Evolutionary conservation across 2,888 invertebrate species (phyloP), one percentile per base, ranked within the genome.

Genomic region (Allophyes oxyacanthae): DNA sequence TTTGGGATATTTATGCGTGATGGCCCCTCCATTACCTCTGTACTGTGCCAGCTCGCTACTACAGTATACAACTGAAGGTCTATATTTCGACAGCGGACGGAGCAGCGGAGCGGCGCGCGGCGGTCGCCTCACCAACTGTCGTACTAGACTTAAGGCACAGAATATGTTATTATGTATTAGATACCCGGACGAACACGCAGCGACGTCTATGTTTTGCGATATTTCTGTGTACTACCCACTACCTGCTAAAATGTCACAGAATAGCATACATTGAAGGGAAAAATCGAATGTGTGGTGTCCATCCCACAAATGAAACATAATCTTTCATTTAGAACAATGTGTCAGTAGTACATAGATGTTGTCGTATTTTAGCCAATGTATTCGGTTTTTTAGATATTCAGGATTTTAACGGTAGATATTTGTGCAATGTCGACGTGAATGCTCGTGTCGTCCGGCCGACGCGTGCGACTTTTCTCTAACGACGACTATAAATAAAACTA

Each of bases 71-170:
- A 75, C 56, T 67, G 68, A 68, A 46, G 57, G 14, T 51, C 28
- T 72, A 52, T 74, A 50, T 59, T 62, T 65, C 69, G 72, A 65
- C 76, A 74, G 73, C 72, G 49, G 67, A 52, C 65, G 66, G 58
- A 58, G 57, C 76, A 69, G 58, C 60, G 57, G 53, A 51, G 57
- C 54, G 56, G 15, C 45, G 30, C 30, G 64, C 25, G 64, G 38
- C 20, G 50, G 46, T 28, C 28, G 28, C 7, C 28, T 28, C 28
- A 28, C 28, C 20, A 20, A 48, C 53, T 20, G 20, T 32, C 56
- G 34, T 34, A 52, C 58, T 58, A 66, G 49, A 51, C 42, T 26
- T 63, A 65, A 20, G 62, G 15, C 37, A 66, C 59, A 66, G 67
- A 51, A 63, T 59, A 51, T 20, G 20, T 20, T 20, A 20, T 37